Base-by-base conservation (phyloP, 2,113 vertebrate genomes). In the Tapirus terrestris region DNA sequence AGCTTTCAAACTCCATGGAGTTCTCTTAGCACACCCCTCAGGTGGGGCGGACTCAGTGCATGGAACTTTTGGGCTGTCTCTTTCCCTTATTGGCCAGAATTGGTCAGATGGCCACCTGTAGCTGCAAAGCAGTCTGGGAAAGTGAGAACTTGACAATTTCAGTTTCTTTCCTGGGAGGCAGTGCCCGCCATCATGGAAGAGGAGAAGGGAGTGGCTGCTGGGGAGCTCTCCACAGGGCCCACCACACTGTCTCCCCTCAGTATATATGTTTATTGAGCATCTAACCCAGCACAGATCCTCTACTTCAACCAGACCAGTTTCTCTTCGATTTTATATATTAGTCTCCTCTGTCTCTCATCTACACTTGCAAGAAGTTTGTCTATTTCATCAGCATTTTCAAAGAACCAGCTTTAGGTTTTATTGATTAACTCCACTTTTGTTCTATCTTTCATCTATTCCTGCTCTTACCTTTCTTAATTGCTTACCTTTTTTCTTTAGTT, bases 81-180 rank as follows among this genome's bases (percentile, higher is more conserved):
- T 18, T 79, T 79, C 27, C 39, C 58, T 94, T 25, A 45, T 45
- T 85, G 89, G 92, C 68, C 72, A 79, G 72, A 31, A 39, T 67
- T 21, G 39, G 79, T 92, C 77, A 92, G 63, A 16, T 73, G 96
- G 45, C 11, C 10, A 51, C 65, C 11, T 23, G 4, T 2, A 29
- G 29, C 63, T 84, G 70, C 79, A 85, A 75, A 56, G 84, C 70
- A 73, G n/a, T 60, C 39, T 89, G 84, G 92, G 89, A 80, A 94
- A 81, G 58, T 51, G 65, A 75, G n/a, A 27, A 36, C n/a, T 48
- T 75, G 84, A 25, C 3, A 14, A 5, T 83, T 73, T 58, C 27
- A 60, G 53, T 8, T 43, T 36, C n/a, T 48, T 45, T 56, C 20
- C 8, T 4, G 16, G 83, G 39, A 60, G 56, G 23, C 16, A 6